Percentiles rank a stretch among this genome's conserved stretches.
Conservation (phyloP, 2,888 invertebrate genomes). For the Carcina quercana region DNA sequence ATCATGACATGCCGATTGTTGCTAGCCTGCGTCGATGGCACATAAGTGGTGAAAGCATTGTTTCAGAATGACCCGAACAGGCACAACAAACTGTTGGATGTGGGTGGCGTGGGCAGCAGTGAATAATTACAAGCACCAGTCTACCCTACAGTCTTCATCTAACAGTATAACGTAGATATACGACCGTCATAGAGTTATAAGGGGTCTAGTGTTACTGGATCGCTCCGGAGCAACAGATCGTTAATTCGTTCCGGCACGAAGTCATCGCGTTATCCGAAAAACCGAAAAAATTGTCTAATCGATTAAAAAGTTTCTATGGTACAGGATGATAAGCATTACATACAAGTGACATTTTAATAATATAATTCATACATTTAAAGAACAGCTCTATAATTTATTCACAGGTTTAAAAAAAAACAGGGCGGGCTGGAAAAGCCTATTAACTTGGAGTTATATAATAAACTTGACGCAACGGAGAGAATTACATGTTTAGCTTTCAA, state of each 20-base stretch:
- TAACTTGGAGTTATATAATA: too few species aligned
- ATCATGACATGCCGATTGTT: too few species aligned
- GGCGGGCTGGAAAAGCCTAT: too few species aligned
- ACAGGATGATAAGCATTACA: too few species aligned
- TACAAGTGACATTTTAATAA: too few species aligned
- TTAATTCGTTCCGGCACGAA: constrained; percentile 38
- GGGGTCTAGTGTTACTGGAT: constrained; percentile 23
- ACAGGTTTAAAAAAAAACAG: too few species aligned
- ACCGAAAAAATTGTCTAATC: constrained; percentile 24
- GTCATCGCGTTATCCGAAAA: constrained; percentile 31
- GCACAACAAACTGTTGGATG: constrained; percentile 28
- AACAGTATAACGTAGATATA: neutral
- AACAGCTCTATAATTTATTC: too few species aligned
- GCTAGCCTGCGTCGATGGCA: too few species aligned
- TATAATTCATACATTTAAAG: too few species aligned
- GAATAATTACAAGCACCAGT: constrained; percentile 40
- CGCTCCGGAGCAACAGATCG: constrained; percentile 31
- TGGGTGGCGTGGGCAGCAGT: constrained; percentile 42
- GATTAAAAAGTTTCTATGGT: constrained; percentile 4
- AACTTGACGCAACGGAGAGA: too few species aligned
- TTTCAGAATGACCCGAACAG: constrained; percentile 30
- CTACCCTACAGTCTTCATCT: constrained; percentile 20
- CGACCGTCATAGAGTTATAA: too few species aligned
- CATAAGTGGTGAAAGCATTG: constrained; percentile 61
- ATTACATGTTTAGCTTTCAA: too few species aligned